Percentiles rank a stretch among this genome's conserved stretches.
Evolutionary conservation across 2,797 vertebrate genomes (phyloP).

Genomic region (Halcyon leucocephala): DNA sequence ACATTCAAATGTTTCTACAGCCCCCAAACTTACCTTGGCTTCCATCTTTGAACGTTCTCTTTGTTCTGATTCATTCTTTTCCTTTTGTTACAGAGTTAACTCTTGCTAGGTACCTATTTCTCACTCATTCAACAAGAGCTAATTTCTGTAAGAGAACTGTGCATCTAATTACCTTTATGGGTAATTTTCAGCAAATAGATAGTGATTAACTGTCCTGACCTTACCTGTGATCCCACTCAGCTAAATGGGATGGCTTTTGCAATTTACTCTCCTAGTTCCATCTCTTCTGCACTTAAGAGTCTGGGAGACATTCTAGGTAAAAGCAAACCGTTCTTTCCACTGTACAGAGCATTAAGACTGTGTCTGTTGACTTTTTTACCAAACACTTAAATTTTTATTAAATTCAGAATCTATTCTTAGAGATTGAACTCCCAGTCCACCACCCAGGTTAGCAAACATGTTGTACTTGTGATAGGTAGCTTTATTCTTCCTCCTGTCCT

Average conservation of each 20-base stretch:
- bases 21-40: background rate
- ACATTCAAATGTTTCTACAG: rapidly evolving
- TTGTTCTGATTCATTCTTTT: background rate
- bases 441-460: background rate
- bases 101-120: background rate
- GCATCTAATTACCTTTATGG: background rate
- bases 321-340: background rate
- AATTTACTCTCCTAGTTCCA: background rate
- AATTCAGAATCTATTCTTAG: background rate
- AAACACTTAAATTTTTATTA: background rate
- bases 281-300: background rate
- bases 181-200: slow-evolving; percentile 9
- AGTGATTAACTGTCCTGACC: slow-evolving; percentile 14
- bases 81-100: background rate
- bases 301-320: background rate
- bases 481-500: background rate
- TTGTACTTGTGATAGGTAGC: background rate
- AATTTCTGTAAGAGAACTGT: slow-evolving; percentile 7
- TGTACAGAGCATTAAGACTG: background rate
- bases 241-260: background rate
- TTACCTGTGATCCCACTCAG: background rate
- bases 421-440: background rate
- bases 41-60: background rate
- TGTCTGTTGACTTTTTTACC: background rate
- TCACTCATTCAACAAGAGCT: slow-evolving; percentile 2